Evolutionary conservation across 2,113 vertebrate species (phyloP).

Genomic region (Nycticebus coucang): DNA sequence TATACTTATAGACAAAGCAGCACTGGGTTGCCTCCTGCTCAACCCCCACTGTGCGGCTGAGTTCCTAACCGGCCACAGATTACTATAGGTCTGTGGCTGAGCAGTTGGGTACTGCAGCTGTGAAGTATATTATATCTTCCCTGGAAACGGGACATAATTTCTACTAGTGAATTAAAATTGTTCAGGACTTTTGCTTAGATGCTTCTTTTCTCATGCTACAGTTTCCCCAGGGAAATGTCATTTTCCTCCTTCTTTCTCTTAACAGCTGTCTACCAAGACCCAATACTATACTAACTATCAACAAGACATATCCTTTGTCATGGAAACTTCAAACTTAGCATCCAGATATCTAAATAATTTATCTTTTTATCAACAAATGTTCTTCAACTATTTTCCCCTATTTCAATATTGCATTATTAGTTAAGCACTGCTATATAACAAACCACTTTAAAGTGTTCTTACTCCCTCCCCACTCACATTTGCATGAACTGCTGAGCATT

Average conservation of each 20-base stretch:
- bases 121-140: background rate
- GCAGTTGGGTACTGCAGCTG: too few species aligned
- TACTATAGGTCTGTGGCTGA: too few species aligned
- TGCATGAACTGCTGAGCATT: background rate
- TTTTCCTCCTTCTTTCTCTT: background rate
- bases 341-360: background rate
- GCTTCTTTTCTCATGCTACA: background rate
- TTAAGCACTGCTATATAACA: background rate
- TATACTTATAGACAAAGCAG: too few species aligned
- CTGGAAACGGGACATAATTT: background rate
- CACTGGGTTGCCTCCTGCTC: too few species aligned
- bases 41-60: too few species aligned
- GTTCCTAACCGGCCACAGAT: too few species aligned
- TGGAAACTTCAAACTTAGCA: background rate
- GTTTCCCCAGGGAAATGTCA: background rate
- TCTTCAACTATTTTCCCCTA: rapidly evolving
- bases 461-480: background rate
- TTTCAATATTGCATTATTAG: background rate
- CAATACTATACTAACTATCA: background rate
- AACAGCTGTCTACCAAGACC: background rate
- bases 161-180: background rate
- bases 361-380: background rate
- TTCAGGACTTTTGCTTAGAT: background rate
- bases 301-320: background rate
- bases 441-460: background rate